Base-by-base conservation (phyloP, 2,113 vertebrate species). In the Ceuthmochares aereus region DNA sequence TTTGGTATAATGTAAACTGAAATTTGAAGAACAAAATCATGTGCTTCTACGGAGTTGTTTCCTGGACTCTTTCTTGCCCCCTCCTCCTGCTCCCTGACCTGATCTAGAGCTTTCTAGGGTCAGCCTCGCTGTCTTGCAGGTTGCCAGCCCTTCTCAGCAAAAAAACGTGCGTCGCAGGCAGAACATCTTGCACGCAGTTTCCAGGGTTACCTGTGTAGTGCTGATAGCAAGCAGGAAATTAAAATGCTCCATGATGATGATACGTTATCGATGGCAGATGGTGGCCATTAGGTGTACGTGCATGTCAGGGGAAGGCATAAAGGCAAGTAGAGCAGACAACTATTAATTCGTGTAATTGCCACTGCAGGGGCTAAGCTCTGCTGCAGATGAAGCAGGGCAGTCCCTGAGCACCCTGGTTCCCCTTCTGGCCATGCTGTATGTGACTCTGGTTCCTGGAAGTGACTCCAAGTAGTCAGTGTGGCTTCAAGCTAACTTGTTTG, bases 221-320 rank as follows among this genome's bases (percentile, higher is more conserved):
- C 98, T 96, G 97, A 98, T 97, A 98, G 96, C 96, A 77, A 78
- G 95, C 98, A 98, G 98, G 98, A 98, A 98, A 98, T 98, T 98
- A 98, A 98, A 98, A 87, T 80, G 93, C 93, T 96, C 93, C 37
- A 5, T 68, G 97, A 87, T 94, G 93, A 77, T 58, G 93, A 95
- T 93, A 84, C 64, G 54, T 95, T 97, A 93, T 97, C 85, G 36
- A 51, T 84, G 90, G n/a, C 97, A 98, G 98, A 97, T 97, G 96
- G 97, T 91, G 92, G 96, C 94, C 95, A 82, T 91, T 42, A 95
- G 95, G 95, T 95, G 93, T 72, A 42, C 3, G 67, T 92, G 76
- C 3, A 0, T 40, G 82, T 43, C 96, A 70, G 89, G 97, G 96
- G 80, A 80, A 95, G 92, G 96, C 89, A 68, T 34, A 90, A 15